Evolutionary conservation across 2,113 vertebrate genomes (phyloP).

Genomic region (Austrofundulus limnaeus): DNA sequence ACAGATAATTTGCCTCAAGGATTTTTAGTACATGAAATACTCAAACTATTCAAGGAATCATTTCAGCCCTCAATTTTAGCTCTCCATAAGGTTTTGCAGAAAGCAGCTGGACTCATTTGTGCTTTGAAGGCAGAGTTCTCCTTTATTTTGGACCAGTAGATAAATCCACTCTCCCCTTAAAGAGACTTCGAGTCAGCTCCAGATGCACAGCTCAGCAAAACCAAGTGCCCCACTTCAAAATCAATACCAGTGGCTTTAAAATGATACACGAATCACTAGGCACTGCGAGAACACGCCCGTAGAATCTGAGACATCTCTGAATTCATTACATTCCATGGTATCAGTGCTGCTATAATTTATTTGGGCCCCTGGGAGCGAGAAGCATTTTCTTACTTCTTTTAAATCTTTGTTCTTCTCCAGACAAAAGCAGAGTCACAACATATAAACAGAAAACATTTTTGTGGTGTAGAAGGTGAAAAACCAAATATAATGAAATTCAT

Average conservation of each 20-base stretch:
- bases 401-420: conserved; percentile 9
- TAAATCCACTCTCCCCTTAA: conserved; percentile 53
- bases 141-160: conserved; percentile 35
- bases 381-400: conserved; percentile 4
- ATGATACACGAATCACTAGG: conserved; percentile 63
- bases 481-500: too few species aligned
- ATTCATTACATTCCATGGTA: conserved; percentile 62
- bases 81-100: conserved; percentile 15
- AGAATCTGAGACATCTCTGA: conserved; percentile 43
- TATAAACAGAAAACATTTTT: not conserved
- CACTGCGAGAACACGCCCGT: conserved; percentile 21
- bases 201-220: conserved; percentile 67
- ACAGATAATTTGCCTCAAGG: too few species aligned
- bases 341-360: conserved; percentile 38
- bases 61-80: too few species aligned
- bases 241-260: conserved; percentile 62
- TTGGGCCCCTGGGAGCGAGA: not conserved
- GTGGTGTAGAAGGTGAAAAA: not conserved
- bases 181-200: conserved; percentile 62
- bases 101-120: conserved; percentile 31
- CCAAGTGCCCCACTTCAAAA: conserved; percentile 52
- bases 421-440: not conserved
- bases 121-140: conserved; percentile 42
- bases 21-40: too few species aligned
- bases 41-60: too few species aligned